Percentiles rank a stretch among this genome's conserved stretches.
phyloP scores from a whole-genome alignment of 2,797 vertebrate genomes.

The Pterois miles region DNA sequence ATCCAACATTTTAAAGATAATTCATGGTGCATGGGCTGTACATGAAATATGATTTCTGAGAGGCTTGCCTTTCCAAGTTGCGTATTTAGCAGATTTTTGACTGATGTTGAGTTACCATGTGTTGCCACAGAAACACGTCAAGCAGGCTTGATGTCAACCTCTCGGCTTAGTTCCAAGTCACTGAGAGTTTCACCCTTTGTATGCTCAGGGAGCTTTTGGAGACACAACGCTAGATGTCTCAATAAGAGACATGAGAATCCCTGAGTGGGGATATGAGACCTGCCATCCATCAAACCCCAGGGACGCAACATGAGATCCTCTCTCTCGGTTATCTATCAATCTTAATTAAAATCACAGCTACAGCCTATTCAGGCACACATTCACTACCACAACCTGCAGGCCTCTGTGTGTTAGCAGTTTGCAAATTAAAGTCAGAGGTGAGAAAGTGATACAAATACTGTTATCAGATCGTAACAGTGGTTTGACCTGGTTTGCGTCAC shows the following conservation, averaged over 20 bases:
- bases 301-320: constrained; percentile 43
- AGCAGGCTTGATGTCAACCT: constrained; percentile 44
- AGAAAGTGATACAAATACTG: constrained; percentile 38
- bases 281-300: constrained; percentile 38
- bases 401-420: constrained; percentile 10
- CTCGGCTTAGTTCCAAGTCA: constrained; percentile 38
- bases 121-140: constrained; percentile 30
- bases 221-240: constrained; percentile 44
- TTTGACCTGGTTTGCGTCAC: constrained; percentile 54
- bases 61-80: neutral
- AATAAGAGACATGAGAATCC: constrained; percentile 43
- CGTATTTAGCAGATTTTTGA: constrained; percentile 8
- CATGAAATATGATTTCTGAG: constrained; percentile 13
- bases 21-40: neutral
- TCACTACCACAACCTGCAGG: neutral
- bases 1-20: neutral
- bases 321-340: constrained; percentile 46
- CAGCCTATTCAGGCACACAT: constrained; percentile 12
- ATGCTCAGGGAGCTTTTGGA: constrained; percentile 41
- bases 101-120: neutral
- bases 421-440: constrained; percentile 57
- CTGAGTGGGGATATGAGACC: constrained; percentile 28
- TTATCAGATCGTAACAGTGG: constrained; percentile 54
- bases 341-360: constrained; percentile 54
- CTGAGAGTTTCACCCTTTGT: constrained; percentile 16